Percentiles rank a stretch among this genome's conserved stretches.
phyloP scores from a whole-genome alignment of 2,113 vertebrate species.

The Lates calcarifer region DNA sequence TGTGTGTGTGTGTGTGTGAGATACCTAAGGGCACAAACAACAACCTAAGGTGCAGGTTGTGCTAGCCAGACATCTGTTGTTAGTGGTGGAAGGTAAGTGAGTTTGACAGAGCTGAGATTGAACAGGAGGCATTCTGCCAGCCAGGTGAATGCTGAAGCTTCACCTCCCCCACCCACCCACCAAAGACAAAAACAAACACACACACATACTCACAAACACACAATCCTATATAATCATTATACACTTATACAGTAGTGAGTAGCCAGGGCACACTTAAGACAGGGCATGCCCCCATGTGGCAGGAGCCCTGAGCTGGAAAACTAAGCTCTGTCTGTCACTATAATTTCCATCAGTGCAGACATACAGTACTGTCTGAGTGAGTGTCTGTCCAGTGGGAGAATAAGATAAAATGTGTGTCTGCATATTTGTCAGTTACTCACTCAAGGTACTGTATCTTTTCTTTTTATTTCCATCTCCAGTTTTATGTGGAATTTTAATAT shows the following conservation, averaged over 20 bases:
- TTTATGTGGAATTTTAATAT: background rate
- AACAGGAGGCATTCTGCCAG: constrained; percentile 82
- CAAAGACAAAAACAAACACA: constrained; percentile 42
- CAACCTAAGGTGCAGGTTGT: constrained; percentile 78
- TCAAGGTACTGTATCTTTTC: background rate
- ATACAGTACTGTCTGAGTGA: constrained; percentile 13
- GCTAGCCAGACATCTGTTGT: constrained; percentile 80
- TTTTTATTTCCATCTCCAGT: background rate
- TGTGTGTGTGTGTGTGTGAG: constrained; percentile 22
- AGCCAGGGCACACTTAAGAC: constrained; percentile 32
- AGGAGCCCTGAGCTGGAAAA: constrained; percentile 45
- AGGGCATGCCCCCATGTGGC: constrained; percentile 63
- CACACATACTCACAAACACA: background rate
- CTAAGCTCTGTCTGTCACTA: constrained; percentile 37
- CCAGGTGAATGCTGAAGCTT: constrained; percentile 63
- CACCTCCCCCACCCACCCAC: constrained; percentile 9
- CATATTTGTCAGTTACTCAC: constrained; percentile 22
- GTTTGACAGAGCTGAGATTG: constrained; percentile 84
- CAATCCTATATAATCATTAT: constrained; percentile 7
- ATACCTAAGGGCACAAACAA: constrained; percentile 78
- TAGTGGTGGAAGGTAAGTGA: constrained; percentile 79
- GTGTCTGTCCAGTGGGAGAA: constrained; percentile 13
- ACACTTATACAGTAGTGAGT: constrained; percentile 25
- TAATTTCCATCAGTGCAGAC: constrained; percentile 38
- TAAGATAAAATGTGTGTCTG: background rate